A percentile compares a stretch with the other conserved stretches of the same genome.
These are phyloP conservation scores for Diadumene lineata DNA, from an alignment of 92 coral and sea anemone genomes.

Conservation along the genomic window DNA sequence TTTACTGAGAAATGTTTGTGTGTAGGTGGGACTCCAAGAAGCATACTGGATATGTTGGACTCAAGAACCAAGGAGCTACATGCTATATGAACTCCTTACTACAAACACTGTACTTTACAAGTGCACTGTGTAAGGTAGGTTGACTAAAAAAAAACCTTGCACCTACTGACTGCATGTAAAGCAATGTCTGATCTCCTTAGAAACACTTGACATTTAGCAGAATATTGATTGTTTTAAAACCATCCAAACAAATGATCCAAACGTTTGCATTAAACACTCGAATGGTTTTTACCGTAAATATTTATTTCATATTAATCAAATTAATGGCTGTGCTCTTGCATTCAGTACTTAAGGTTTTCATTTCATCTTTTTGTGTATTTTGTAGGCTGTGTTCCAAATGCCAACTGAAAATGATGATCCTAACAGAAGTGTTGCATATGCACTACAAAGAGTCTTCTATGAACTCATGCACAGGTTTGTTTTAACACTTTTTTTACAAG, in stretches of 20 bases:
- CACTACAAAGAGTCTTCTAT: constrained; percentile 93
- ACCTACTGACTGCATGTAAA: too few relatives aligned
- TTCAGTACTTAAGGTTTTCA: too few relatives aligned
- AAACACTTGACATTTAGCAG: too few relatives aligned
- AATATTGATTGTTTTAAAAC: too few relatives aligned
- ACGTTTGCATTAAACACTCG: too few relatives aligned
- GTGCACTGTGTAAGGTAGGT: constrained; percentile 84
- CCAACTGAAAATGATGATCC: constrained; percentile 99
- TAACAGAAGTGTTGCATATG: constrained; percentile 94
- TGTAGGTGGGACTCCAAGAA: constrained; percentile 97
- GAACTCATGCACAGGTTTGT: constrained; percentile 91
- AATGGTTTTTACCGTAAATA: too few relatives aligned
- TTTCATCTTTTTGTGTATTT: neutral
- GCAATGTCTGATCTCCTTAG: too few relatives aligned
- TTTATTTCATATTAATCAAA: too few relatives aligned
- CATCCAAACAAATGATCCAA: too few relatives aligned
- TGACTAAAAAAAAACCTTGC: neutral
- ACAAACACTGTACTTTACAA: constrained; percentile 93
- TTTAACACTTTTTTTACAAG: neutral
- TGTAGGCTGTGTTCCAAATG: constrained; percentile 97
- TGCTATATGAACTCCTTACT: constrained; percentile 97
- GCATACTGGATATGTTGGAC: constrained; percentile 97
- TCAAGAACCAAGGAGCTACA: constrained; percentile 98
- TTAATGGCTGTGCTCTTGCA: too few relatives aligned
- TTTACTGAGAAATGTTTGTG: too few relatives aligned